Evolutionary conservation across 2,797 vertebrate species (phyloP), one percentile per base, ranked within the genome.

Genomic region (Silurus lanzhouensis): DNA sequence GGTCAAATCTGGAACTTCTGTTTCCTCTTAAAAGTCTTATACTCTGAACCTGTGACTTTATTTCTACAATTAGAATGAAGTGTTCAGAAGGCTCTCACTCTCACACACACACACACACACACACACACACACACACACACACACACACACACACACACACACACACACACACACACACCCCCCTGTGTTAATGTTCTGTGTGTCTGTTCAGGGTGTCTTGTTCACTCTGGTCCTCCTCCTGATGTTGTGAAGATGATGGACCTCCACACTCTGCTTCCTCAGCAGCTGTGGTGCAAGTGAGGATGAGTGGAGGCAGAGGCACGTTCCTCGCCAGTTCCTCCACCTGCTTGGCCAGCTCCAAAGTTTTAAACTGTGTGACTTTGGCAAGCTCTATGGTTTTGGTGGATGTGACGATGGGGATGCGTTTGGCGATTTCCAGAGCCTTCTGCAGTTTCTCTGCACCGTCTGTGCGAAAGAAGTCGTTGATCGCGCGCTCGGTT

Each of bases 401-500:
- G 86, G 96, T 96, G 0, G 97, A 97, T 0, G 98, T 99, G 85
- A 99, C 89, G 91, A 99, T 99, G 31, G 98, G 98, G 85, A 99
- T 99, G 1, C 94, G 95, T 89, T 99, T 99, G 90, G 98, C 98
- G 0, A 99, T 95, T 92, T 99, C 98, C 4, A 99, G 95, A 1
- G 98, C 98, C 81, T 96, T 98, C 94, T 99, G 98, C 63, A 99
- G 95, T 90, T 98, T 99, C 93, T 99, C 98, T 0, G 96, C 94
- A 1, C 98, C 98, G 86, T 99, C 98, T 0, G 95, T 97, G 82
- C 95, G 93, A 93, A 99, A 99, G 94, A 99, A 98, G n/a, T 99
- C 98, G 0, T 99, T 98, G 93, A 99, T 97, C 88, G 97, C 97
- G 27, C 91, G 94, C 93, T 99, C 97, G 0, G 96, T 99, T 89